phyloP scores from a whole-genome alignment of 92 coral and sea anemone species.

The Porites evermanni region DNA sequence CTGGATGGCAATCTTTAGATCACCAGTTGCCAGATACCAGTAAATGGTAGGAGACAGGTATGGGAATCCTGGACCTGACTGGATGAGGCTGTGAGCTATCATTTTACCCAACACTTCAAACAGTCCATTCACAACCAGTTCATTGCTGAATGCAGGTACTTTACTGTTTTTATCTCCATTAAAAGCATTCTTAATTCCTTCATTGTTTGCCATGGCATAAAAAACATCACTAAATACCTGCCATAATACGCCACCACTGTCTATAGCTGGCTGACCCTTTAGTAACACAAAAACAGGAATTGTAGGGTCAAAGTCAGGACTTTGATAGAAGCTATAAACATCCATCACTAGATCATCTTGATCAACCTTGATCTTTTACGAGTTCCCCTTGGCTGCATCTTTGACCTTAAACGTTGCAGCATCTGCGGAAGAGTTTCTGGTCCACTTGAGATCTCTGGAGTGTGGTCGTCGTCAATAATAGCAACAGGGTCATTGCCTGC shows the following conservation, averaged over 20 bases:
- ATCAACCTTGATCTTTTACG: slow-evolving; percentile 19
- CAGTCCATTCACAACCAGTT: slow-evolving; percentile 40
- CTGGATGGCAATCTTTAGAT: slow-evolving; percentile 41
- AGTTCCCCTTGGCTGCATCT: slow-evolving; percentile 32
- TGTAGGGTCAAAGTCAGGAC: slow-evolving; percentile 48
- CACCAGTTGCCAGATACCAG: slow-evolving; percentile 39
- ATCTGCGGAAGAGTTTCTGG: slow-evolving; percentile 49
- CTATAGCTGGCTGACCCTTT: slow-evolving; percentile 49
- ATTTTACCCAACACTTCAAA: slow-evolving; percentile 46
- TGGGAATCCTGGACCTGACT: slow-evolving; percentile 57
- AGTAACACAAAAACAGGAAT: slow-evolving; percentile 36
- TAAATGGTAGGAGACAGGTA: slow-evolving; percentile 39
- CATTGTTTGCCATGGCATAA: slow-evolving; percentile 33
- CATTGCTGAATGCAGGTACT: slow-evolving; percentile 36
- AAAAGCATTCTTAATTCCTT: slow-evolving; percentile 38
- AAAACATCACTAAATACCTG: slow-evolving; percentile 44
- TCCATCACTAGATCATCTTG: slow-evolving; percentile 34
- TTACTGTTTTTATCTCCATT: slow-evolving; percentile 19
- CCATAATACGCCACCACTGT: slow-evolving; percentile 50
- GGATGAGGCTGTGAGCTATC: slow-evolving; percentile 53
- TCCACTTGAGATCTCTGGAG: slow-evolving; percentile 29
- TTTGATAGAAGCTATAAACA: slow-evolving; percentile 17
- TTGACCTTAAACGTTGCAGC: neutral
- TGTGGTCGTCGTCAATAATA: neutral
- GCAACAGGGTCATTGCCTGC: no score